Percentiles rank a stretch among this genome's conserved stretches.
phyloP scores from a whole-genome alignment of 2,113 vertebrate genomes.

The Passer montanus region DNA sequence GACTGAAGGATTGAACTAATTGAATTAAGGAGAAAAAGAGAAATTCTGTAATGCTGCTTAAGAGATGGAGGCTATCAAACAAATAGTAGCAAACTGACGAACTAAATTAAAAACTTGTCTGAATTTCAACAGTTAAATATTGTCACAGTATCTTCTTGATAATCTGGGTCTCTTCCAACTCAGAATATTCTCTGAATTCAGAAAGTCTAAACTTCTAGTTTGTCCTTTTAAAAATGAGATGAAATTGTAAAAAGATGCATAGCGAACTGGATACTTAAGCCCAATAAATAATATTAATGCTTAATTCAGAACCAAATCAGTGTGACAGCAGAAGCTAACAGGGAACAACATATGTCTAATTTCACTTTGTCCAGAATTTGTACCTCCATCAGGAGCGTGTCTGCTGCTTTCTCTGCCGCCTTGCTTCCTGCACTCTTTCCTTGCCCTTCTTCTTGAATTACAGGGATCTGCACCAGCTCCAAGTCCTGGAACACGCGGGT shows the following conservation, averaged over 20 bases:
- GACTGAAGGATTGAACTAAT: background rate
- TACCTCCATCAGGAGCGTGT: background rate
- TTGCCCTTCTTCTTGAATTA: background rate
- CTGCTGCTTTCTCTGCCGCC: background rate
- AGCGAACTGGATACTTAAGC: background rate
- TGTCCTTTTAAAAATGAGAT: background rate
- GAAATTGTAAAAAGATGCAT: background rate
- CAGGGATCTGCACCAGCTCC: background rate
- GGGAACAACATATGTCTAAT: rapidly evolving
- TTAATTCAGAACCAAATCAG: background rate
- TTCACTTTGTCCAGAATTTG: background rate
- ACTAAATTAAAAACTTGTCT: background rate
- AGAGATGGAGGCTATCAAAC: background rate
- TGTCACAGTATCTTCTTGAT: no score
- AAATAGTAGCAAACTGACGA: background rate
- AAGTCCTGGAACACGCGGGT: background rate
- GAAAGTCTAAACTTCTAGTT: background rate
- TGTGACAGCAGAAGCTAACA: background rate
- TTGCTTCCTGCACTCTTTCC: background rate
- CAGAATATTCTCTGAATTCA: background rate
- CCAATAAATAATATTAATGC: background rate
- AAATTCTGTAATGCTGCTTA: background rate
- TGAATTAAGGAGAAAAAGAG: background rate
- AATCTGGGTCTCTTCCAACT: background rate
- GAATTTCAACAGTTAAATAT: background rate